Percentiles rank a stretch among this genome's conserved stretches.
phyloP scores from a whole-genome alignment of 2,888 invertebrate species.

The Pseudococcus jackbeardsleyi region DNA sequence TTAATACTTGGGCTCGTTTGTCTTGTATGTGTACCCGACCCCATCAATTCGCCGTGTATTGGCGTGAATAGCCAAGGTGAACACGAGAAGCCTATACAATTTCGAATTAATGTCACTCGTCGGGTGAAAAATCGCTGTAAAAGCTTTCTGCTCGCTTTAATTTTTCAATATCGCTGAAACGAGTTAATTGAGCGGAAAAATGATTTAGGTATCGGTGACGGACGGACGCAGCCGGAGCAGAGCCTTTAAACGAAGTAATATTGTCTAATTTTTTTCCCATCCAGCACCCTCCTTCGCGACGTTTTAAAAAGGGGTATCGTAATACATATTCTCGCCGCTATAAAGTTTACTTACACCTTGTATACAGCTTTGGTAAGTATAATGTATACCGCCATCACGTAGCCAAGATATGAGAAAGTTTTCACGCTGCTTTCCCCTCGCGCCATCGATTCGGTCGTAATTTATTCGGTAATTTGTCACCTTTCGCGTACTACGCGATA shows the following conservation, averaged over 20 bases:
- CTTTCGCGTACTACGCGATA: conserved; percentile 22
- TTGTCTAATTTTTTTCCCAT: conserved; percentile 35
- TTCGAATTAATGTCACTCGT: conserved; percentile 43
- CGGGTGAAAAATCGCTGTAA: conserved; percentile 50
- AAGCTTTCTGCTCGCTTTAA: conserved; percentile 28
- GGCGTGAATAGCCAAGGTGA: conserved; percentile 28
- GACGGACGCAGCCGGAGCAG: background rate
- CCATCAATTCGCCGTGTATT: background rate
- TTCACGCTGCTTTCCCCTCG: background rate
- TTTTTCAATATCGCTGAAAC: conserved; percentile 44
- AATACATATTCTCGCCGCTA: background rate
- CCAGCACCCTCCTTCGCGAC: background rate
- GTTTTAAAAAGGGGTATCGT: background rate
- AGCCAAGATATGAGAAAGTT: conserved; percentile 40
- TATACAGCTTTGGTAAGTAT: background rate
- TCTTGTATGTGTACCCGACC: background rate
- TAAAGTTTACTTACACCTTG: conserved; percentile 28
- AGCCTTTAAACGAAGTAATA: conserved; percentile 12
- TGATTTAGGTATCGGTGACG: conserved; percentile 52
- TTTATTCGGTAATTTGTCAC: conserved; percentile 53
- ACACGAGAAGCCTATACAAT: conserved; percentile 15
- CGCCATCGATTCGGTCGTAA: background rate
- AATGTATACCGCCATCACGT: background rate
- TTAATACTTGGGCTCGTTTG: background rate
- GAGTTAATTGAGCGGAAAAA: conserved; percentile 56